Percentiles rank a stretch among this genome's conserved stretches.
phyloP scores from a whole-genome alignment of 1,140 invertebrate genomes.

The Drosophila nikananu region DNA sequence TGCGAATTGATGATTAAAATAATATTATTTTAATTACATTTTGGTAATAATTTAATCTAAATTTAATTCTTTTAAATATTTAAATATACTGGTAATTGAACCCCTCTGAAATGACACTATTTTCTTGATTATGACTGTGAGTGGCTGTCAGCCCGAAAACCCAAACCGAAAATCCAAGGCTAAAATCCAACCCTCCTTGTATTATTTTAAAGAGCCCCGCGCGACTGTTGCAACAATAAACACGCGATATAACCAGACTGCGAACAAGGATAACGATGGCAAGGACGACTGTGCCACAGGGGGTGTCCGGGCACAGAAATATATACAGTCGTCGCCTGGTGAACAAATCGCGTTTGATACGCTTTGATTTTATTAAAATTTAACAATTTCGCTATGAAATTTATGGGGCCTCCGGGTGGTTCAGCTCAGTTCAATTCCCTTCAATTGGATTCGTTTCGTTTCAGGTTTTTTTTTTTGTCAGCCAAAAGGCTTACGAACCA shows the following conservation, averaged over 20 bases:
- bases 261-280: slow-evolving; percentile 79
- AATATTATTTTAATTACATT: too few species aligned
- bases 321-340: slow-evolving; percentile 60
- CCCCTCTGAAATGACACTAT: not conserved
- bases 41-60: too few species aligned
- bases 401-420: slow-evolving; percentile 65
- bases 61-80: too few species aligned
- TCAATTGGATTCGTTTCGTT: slow-evolving; percentile 44
- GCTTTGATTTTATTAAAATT: slow-evolving; percentile 84
- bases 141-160: not conserved
- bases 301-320: slow-evolving; percentile 6
- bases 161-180: slow-evolving; percentile 19
- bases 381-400: slow-evolving; percentile 81
- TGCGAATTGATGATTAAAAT: too few species aligned
- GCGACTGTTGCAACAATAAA: slow-evolving; percentile 83
- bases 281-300: slow-evolving; percentile 39
- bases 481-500: slow-evolving; percentile 41
- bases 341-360: slow-evolving; percentile 82
- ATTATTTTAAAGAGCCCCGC: slow-evolving; percentile 76
- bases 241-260: slow-evolving; percentile 80
- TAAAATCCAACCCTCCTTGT: slow-evolving; percentile 57
- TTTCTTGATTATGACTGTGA: not conserved
- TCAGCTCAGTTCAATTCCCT: slow-evolving; percentile 25
- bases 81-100: too few species aligned
- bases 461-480: not conserved